phyloP scores from a whole-genome alignment of 2,113 vertebrate genomes.

The Heterotilapia buettikoferi region DNA sequence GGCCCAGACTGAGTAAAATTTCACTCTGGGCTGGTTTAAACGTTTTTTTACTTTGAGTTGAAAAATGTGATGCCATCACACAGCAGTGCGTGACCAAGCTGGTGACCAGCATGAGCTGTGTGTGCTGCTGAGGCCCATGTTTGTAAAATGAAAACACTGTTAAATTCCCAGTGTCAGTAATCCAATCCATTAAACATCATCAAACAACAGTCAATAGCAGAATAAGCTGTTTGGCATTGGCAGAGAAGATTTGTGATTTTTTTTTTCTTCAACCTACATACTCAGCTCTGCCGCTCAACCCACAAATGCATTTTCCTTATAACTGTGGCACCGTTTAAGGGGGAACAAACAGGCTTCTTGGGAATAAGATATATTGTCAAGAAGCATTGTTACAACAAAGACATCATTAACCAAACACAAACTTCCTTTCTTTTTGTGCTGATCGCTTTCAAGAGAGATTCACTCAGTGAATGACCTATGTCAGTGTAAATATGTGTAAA shows the following conservation, averaged over 20 bases:
- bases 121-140: background rate
- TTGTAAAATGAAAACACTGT: background rate
- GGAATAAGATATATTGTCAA: background rate
- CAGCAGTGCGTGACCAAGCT: background rate
- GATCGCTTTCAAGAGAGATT: background rate
- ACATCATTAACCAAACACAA: background rate
- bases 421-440: background rate
- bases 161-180: background rate
- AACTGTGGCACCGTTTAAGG: background rate
- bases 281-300: background rate
- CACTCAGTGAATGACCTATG: background rate
- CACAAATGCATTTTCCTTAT: background rate
- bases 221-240: background rate
- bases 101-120: background rate
- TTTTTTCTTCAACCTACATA: background rate
- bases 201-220: background rate
- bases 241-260: background rate
- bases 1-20: background rate
- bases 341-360: rapidly evolving
- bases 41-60: background rate
- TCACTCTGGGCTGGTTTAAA: background rate
- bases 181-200: background rate
- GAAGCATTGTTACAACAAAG: background rate
- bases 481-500: background rate
- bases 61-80: background rate